Conservation (phyloP, 2,888 invertebrate genomes). For the Leptothorax acervorum region DNA sequence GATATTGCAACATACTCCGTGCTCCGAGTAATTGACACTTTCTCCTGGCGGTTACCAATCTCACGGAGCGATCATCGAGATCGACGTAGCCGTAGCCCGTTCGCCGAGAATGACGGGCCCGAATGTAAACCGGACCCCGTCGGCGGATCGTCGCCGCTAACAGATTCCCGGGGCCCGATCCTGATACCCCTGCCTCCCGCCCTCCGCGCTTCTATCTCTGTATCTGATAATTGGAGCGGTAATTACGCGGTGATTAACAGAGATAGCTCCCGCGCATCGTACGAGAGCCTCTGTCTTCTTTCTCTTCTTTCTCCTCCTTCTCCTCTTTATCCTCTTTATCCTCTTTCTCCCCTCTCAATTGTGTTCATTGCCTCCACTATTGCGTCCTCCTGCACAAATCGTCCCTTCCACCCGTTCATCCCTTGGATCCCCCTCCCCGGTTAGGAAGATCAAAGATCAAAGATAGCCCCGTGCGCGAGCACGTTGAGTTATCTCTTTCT, state of each 20-base stretch:
- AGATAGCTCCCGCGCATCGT: constrained; percentile 85
- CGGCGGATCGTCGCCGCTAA: constrained; percentile 59
- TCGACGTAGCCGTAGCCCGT: constrained; percentile 33
- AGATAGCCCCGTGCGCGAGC: constrained; percentile 76
- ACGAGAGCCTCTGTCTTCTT: constrained; percentile 57
- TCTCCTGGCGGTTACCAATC: constrained; percentile 56
- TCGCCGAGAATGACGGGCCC: constrained; percentile 56
- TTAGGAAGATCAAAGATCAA: constrained; percentile 72
- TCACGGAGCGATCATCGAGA: constrained; percentile 55
- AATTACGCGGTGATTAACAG: constrained; percentile 85
- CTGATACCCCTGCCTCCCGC: constrained; percentile 40
- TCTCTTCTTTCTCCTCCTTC: constrained; percentile 22
- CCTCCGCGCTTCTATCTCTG: constrained; percentile 79
- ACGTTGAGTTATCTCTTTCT: constrained; percentile 52
- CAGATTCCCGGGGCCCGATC: constrained; percentile 74
- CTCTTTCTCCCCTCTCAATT: constrained; percentile 5
- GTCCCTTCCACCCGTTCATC: constrained; percentile 25
- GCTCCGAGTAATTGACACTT: constrained; percentile 65
- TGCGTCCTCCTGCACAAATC: constrained; percentile 50
- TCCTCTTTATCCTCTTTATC: constrained; percentile 14
- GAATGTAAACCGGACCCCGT: constrained; percentile 69
- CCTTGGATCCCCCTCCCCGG: constrained; percentile 63
- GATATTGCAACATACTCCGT: constrained; percentile 41
- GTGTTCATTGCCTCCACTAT: constrained; percentile 16
- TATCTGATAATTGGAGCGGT: constrained; percentile 85